These are phyloP conservation scores for Heliothis subflexa DNA, from an alignment of 1,140 invertebrate genomes.

Conservation along the genomic window DNA sequence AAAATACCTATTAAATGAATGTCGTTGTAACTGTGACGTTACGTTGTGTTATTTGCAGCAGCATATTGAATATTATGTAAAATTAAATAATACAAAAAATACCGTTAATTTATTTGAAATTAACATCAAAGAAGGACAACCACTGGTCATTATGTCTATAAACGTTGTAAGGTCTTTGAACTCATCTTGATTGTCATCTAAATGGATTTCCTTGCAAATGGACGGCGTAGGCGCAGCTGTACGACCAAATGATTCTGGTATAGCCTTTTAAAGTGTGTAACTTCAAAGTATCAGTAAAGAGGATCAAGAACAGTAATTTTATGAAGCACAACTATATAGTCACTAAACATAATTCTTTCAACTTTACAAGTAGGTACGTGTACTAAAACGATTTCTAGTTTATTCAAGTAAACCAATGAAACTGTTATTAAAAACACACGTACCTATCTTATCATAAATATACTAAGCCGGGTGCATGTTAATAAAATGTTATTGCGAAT, in stretches of 20 bases:
- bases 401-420: background rate
- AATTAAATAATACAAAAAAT: slow-evolving; percentile 38
- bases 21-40: slow-evolving; percentile 15
- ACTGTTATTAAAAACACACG: background rate
- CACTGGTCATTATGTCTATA: slow-evolving; percentile 47
- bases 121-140: slow-evolving; percentile 50
- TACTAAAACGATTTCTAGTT: background rate
- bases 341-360: too few species aligned
- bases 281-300: slow-evolving; percentile 35
- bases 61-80: slow-evolving; percentile 11
- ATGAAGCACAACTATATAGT: too few species aligned
- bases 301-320: slow-evolving; percentile 15
- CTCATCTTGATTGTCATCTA: slow-evolving; percentile 43
- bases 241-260: slow-evolving; percentile 16
- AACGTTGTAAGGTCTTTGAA: slow-evolving; percentile 50
- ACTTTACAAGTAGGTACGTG: background rate
- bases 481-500: slow-evolving; percentile 70
- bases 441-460: slow-evolving; percentile 20
- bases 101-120: slow-evolving; percentile 55
- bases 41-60: slow-evolving; percentile 4
- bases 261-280: slow-evolving; percentile 39
- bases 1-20: slow-evolving; percentile 8
- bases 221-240: slow-evolving; percentile 41
- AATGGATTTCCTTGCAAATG: slow-evolving; percentile 42
- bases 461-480: slow-evolving; percentile 54